Evolutionary conservation across 1,140 invertebrate species (phyloP).

Genomic region (Drosophila virilis): DNA sequence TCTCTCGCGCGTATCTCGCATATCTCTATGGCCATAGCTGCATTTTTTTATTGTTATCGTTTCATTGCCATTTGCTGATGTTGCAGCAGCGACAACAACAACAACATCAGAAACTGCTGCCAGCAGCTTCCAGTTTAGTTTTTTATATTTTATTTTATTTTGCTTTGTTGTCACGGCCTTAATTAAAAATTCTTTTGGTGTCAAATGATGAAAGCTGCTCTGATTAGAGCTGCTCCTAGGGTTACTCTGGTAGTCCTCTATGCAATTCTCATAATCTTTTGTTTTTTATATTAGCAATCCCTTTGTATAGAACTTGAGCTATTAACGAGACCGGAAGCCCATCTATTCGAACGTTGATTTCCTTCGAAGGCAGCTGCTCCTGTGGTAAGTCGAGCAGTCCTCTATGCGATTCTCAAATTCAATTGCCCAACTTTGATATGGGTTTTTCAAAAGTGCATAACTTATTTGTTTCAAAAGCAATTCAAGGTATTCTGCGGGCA

Average conservation of each 20-base stretch:
- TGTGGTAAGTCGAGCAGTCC: too few relatives aligned
- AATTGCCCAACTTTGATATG: neutral
- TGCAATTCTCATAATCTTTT: conserved; percentile 21
- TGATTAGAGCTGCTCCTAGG: conserved; percentile 46
- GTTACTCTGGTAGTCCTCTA: conserved; percentile 26
- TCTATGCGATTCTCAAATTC: too few relatives aligned
- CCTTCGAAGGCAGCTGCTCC: too few relatives aligned
- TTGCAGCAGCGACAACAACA: conserved; percentile 25
- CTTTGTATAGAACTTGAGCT: too few relatives aligned
- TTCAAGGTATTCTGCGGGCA: neutral
- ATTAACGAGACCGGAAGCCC: too few relatives aligned
- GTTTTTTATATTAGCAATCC: too few relatives aligned
- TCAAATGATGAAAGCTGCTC: conserved; percentile 47
- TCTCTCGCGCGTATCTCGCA: conserved; percentile 50
- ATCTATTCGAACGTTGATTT: too few relatives aligned
- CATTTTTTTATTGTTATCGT: conserved; percentile 67
- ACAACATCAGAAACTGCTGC: conserved; percentile 16
- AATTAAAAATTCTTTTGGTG: conserved; percentile 77
- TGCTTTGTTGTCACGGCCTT: conserved; percentile 51
- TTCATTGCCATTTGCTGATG: conserved; percentile 60
- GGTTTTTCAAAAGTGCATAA: neutral
- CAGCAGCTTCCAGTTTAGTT: conserved; percentile 39
- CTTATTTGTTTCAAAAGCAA: neutral
- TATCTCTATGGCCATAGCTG: conserved; percentile 60
- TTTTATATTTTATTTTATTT: conserved; percentile 17